Conservation (phyloP, 2,797 vertebrate genomes). For the Darevskia mixta region DNA sequence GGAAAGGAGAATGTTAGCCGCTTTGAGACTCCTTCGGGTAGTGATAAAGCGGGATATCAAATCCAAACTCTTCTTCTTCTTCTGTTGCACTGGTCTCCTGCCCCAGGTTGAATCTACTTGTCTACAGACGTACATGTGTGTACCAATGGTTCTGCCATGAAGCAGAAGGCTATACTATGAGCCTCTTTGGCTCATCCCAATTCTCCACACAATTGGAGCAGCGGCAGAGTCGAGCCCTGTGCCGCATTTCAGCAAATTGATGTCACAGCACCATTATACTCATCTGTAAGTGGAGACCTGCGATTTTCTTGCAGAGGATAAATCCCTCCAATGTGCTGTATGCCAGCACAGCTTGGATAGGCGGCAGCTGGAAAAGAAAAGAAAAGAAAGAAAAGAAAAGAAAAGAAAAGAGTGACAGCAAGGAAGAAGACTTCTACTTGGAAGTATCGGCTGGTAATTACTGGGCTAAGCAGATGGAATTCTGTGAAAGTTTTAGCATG, state of each 20-base stretch:
- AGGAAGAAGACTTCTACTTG: constrained; percentile 50
- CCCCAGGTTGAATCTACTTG: no score
- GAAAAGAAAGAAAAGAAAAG: constrained; percentile 50
- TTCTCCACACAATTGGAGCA: background rate
- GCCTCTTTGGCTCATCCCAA: background rate
- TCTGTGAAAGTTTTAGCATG: constrained; percentile 59
- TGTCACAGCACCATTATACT: constrained; percentile 41
- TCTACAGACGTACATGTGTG: no score
- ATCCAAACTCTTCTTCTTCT: no score
- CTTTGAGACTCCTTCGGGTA: no score
- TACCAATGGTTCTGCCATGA: background rate
- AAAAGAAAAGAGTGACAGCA: constrained; percentile 13
- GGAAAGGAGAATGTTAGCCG: no score
- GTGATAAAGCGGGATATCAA: no score
- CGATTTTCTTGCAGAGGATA: constrained; percentile 40
- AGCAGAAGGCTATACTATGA: background rate
- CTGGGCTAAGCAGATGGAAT: constrained; percentile 52
- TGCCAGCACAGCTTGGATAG: constrained; percentile 34
- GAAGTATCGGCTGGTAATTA: constrained; percentile 57
- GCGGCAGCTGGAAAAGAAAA: background rate
- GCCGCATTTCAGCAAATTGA: constrained; percentile 25
- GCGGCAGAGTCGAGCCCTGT: background rate
- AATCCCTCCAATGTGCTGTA: constrained; percentile 44
- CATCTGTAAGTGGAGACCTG: background rate
- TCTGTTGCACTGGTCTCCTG: no score